Evolutionary conservation across 2,113 vertebrate species (phyloP).

Genomic region (Riparia riparia): DNA sequence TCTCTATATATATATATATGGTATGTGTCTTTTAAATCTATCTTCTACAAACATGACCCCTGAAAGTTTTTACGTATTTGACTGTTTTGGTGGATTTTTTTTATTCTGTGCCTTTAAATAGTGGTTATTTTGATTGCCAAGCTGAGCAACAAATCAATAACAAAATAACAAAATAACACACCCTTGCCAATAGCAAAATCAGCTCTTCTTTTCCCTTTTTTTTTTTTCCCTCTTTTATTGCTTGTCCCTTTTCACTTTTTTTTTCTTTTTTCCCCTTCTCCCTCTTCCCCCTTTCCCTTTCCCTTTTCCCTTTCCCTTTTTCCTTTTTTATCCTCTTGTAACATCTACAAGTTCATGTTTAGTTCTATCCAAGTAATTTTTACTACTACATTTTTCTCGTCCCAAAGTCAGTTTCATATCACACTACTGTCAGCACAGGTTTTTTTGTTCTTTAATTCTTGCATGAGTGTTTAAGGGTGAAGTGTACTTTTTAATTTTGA

Average conservation of each 20-base stretch:
- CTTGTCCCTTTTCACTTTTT: background rate
- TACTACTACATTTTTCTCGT: background rate
- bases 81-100: background rate
- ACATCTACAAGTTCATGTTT: rapidly evolving
- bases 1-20: background rate
- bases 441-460: background rate
- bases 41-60: background rate
- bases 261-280: background rate
- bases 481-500: background rate
- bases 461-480: background rate
- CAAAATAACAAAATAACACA: background rate
- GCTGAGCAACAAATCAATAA: background rate
- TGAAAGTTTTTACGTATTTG: background rate
- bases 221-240: background rate
- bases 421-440: background rate
- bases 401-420: background rate
- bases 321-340: background rate
- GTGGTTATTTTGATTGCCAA: background rate
- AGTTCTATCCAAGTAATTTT: background rate
- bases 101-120: background rate
- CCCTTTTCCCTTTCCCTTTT: background rate
- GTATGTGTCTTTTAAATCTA: background rate
- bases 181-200: background rate
- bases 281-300: background rate
- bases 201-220: background rate